Conservation (phyloP, 2,797 vertebrate genomes). For the Coregonus sp. region DNA sequence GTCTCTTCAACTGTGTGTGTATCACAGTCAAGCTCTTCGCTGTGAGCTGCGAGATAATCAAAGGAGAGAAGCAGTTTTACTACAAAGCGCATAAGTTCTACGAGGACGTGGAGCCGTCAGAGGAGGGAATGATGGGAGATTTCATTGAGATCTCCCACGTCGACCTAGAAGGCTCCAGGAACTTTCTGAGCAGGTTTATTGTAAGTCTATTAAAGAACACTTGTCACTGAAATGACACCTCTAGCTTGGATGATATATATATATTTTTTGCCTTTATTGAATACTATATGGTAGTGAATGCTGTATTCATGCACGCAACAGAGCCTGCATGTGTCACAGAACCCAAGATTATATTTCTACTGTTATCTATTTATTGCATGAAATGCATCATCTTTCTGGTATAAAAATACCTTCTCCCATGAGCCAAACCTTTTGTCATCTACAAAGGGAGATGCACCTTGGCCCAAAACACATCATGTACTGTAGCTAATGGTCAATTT, state of each 20-base stretch:
- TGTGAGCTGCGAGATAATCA: slow-evolving; percentile 91
- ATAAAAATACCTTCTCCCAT: slow-evolving; percentile 10
- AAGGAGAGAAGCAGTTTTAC: slow-evolving; percentile 96
- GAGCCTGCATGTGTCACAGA: slow-evolving; percentile 1
- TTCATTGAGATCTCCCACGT: slow-evolving; percentile 86
- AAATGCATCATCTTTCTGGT: slow-evolving; percentile 9
- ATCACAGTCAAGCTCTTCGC: slow-evolving; percentile 91
- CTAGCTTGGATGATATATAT: no score
- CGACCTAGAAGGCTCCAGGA: slow-evolving; percentile 85
- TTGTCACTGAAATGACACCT: background rate
- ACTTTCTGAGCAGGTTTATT: slow-evolving; percentile 90
- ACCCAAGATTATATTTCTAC: background rate
- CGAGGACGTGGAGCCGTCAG: slow-evolving; percentile 87
- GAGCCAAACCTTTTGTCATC: slow-evolving; percentile 12
- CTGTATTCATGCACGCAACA: background rate
- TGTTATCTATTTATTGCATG: slow-evolving; percentile 28
- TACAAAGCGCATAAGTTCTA: slow-evolving; percentile 92
- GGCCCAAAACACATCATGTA: background rate
- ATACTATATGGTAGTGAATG: background rate
- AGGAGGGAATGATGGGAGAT: slow-evolving; percentile 97
- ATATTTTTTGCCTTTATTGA: background rate
- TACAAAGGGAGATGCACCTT: background rate
- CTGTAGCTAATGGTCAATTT: slow-evolving; percentile 19
- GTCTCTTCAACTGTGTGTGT: slow-evolving; percentile 1
- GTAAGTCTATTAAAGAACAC: slow-evolving; percentile 73